These are phyloP conservation scores for Lapara coniferarum DNA, from an alignment of 2,888 invertebrate genomes.

Conservation along the genomic window DNA sequence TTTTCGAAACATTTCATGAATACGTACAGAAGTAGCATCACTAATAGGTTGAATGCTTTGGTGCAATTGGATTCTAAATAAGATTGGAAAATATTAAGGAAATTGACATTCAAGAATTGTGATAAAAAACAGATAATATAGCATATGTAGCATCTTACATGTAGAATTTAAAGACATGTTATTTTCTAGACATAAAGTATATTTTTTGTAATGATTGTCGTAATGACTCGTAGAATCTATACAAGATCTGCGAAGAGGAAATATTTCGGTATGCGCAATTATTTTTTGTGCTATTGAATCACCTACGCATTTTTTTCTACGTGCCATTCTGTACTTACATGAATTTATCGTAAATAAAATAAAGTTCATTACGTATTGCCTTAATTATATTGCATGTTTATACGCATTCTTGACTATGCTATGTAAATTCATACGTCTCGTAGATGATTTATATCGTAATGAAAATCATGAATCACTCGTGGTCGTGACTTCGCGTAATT, in stretches of 20 bases:
- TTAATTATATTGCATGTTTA: constrained; percentile 54
- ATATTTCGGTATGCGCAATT: no score
- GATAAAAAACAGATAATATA: background rate
- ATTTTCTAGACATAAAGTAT: no score
- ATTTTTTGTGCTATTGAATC: no score
- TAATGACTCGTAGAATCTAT: no score
- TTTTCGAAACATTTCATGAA: constrained; percentile 48
- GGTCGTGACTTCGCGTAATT: constrained; percentile 80
- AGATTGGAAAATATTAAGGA: background rate
- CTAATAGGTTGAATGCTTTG: background rate
- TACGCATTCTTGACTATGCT: constrained; percentile 57
- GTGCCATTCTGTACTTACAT: no score
- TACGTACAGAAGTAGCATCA: constrained; percentile 29
- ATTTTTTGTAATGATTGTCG: no score
- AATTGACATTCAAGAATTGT: background rate
- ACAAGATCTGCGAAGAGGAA: no score
- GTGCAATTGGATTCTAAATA: constrained; percentile 32
- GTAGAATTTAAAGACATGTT: no score
- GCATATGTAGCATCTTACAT: no score
- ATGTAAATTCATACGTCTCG: constrained; percentile 69
- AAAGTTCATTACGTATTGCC: constrained; percentile 6
- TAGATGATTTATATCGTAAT: constrained; percentile 69
- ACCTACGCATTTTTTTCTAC: no score
- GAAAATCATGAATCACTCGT: constrained; percentile 71
- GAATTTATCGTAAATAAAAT: background rate